Percentiles rank a stretch among this genome's conserved stretches.
phyloP scores from a whole-genome alignment of 2,888 invertebrate species.

The Lasioglossum oenotherae region DNA sequence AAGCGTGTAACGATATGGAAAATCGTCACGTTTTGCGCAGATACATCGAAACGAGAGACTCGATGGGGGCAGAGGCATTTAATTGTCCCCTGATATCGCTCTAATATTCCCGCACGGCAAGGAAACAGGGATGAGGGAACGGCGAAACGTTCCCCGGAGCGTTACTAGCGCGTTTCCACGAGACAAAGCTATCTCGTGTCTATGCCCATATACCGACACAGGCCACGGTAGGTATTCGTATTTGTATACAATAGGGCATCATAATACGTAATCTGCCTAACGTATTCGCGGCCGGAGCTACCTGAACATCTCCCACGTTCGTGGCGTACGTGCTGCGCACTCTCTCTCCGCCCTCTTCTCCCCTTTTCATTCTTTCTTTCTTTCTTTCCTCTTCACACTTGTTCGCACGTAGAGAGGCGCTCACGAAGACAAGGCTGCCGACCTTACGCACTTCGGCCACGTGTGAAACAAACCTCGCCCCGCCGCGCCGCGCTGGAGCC shows the following conservation, averaged over 20 bases:
- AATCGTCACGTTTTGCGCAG: neutral
- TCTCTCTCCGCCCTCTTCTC: conserved; percentile 34
- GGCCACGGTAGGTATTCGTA: conserved; percentile 73
- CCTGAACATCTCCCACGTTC: conserved; percentile 79
- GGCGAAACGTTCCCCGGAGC: conserved; percentile 40
- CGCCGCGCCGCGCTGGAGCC: conserved; percentile 41
- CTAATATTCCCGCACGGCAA: conserved; percentile 34
- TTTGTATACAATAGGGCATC: conserved; percentile 84
- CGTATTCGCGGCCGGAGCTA: conserved; percentile 76
- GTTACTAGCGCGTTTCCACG: conserved; percentile 62
- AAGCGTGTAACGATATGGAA: neutral
- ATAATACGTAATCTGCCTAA: conserved; percentile 82
- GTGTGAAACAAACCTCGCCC: conserved; percentile 71
- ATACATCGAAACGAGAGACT: neutral
- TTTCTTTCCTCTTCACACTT: conserved; percentile 57
- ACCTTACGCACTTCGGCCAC: conserved; percentile 66
- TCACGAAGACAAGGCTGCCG: conserved; percentile 59
- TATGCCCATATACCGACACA: conserved; percentile 68
- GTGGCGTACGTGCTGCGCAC: conserved; percentile 46
- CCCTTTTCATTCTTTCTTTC: conserved; percentile 42
- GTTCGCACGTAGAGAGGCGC: conserved; percentile 58
- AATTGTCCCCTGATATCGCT: conserved; percentile 39
- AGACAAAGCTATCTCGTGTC: conserved; percentile 74
- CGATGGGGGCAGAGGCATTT: neutral
- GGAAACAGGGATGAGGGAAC: conserved; percentile 27